These are phyloP conservation scores for Bedellia somnulentella DNA, from an alignment of 2,888 invertebrate species.

Conservation along the genomic window DNA sequence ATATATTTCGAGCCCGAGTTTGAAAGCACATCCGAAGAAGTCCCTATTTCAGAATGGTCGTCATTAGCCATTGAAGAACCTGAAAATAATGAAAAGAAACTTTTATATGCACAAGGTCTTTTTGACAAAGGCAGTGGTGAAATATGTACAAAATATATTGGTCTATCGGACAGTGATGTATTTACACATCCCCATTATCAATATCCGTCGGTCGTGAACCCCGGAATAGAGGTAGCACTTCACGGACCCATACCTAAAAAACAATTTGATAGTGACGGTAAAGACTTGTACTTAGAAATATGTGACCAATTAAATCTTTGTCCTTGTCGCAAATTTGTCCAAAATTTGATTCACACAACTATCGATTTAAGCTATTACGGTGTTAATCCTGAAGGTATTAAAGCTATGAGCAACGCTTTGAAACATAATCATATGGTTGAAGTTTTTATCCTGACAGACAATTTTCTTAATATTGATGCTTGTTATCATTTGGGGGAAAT, in stretches of 20 bases:
- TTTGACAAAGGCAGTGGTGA: slow-evolving; percentile 35
- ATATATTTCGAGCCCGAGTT: no score
- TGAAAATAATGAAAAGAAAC: slow-evolving; percentile 19
- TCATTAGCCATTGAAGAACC: slow-evolving; percentile 21
- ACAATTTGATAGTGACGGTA: no score
- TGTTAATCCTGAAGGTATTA: slow-evolving; percentile 15
- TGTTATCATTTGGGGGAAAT: slow-evolving; percentile 24
- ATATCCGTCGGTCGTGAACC: slow-evolving; percentile 34
- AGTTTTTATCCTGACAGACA: slow-evolving; percentile 19
- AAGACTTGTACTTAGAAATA: slow-evolving; percentile 20
- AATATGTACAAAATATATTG: slow-evolving; percentile 27
- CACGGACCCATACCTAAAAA: slow-evolving; percentile 19
- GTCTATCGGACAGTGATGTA: slow-evolving; percentile 27
- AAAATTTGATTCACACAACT: slow-evolving; percentile 15
- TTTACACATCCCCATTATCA: slow-evolving; percentile 29
- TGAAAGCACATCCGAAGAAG: slow-evolving; percentile 32
- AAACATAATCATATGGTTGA: slow-evolving; percentile 16
- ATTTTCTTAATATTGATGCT: slow-evolving; percentile 18
- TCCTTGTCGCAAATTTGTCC: slow-evolving; percentile 18
- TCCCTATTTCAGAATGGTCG: slow-evolving; percentile 34
- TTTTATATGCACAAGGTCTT: slow-evolving; percentile 17
- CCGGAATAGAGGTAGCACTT: slow-evolving; percentile 30
- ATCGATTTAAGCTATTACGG: slow-evolving; percentile 22
- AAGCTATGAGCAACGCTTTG: slow-evolving; percentile 20
- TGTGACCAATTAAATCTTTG: slow-evolving; percentile 18